These are phyloP conservation scores for Drosophila kepulauana DNA, from an alignment of 1,140 invertebrate genomes.

Conservation along the genomic window DNA sequence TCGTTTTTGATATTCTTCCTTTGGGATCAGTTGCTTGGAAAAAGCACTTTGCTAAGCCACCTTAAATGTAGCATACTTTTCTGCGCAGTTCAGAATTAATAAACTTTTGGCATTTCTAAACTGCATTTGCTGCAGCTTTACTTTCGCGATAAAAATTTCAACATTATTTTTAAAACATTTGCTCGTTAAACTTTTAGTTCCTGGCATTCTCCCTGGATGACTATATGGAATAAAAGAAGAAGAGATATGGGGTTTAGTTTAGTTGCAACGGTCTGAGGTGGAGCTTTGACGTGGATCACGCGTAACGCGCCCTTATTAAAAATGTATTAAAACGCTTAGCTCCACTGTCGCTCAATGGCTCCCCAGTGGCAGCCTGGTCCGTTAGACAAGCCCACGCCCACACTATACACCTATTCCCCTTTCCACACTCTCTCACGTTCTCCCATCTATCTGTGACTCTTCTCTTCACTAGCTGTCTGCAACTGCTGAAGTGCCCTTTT, in stretches of 20 bases:
- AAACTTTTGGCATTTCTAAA: conserved; percentile 5
- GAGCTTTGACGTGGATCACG: conserved; percentile 22
- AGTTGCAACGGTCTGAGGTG: not conserved
- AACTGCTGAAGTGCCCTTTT: conserved; percentile 40
- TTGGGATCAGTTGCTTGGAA: not conserved
- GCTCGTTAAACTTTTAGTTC: conserved; percentile 34
- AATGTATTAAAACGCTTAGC: conserved; percentile 57
- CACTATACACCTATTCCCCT: not conserved
- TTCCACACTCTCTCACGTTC: not conserved
- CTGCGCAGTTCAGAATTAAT: conserved; percentile 2
- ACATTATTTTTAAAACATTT: conserved; percentile 12
- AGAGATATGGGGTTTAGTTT: not conserved
- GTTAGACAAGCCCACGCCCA: not conserved
- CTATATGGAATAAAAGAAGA: too few relatives aligned
- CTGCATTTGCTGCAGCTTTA: conserved; percentile 5
- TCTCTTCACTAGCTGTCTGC: not conserved
- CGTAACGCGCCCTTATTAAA: conserved; percentile 44
- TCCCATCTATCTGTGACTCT: not conserved
- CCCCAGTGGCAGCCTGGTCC: conserved; percentile 12
- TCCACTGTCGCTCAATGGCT: conserved; percentile 27
- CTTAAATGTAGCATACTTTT: conserved; percentile 3
- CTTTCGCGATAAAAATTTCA: conserved; percentile 14
- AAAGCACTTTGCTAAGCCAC: not conserved
- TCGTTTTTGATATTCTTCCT: not conserved
- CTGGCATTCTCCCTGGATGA: not conserved